A percentile compares a stretch with the other conserved stretches of the same genome.
phyloP scores from a whole-genome alignment of 2,888 invertebrate genomes.

The Drosophila mulleri region DNA sequence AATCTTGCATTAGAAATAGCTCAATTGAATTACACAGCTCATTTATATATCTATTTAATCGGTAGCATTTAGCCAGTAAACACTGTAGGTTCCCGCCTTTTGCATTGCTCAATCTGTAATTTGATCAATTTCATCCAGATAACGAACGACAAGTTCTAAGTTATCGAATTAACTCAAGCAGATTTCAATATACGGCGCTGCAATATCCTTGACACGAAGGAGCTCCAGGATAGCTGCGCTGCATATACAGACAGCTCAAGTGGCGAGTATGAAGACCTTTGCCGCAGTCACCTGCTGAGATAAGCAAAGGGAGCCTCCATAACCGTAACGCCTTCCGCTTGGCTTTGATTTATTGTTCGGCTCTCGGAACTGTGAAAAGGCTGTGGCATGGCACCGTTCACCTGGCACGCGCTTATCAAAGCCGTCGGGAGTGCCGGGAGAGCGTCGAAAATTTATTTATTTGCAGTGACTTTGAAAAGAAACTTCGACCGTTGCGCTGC shows the following conservation, averaged over 20 bases:
- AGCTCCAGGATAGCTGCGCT: slow-evolving; percentile 38
- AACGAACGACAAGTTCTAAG: slow-evolving; percentile 40
- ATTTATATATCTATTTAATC: no score
- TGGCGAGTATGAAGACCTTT: slow-evolving; percentile 48
- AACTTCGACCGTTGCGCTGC: slow-evolving; percentile 63
- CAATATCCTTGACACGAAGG: slow-evolving; percentile 69
- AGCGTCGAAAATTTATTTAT: slow-evolving; percentile 71
- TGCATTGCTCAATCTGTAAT: slow-evolving; percentile 49
- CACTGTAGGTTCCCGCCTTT: slow-evolving; percentile 1
- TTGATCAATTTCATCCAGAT: slow-evolving; percentile 62
- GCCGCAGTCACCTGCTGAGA: slow-evolving; percentile 53
- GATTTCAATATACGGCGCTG: slow-evolving; percentile 41
- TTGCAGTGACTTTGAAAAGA: slow-evolving; percentile 80
- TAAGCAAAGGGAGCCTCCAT: not conserved
- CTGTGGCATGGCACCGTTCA: slow-evolving; percentile 12
- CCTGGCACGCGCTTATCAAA: slow-evolving; percentile 69
- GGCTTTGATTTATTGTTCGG: slow-evolving; percentile 74
- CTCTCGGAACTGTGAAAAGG: slow-evolving; percentile 67
- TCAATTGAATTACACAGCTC: no score
- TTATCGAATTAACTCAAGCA: slow-evolving; percentile 64
- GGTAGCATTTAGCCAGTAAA: not conserved
- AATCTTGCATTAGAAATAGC: no score
- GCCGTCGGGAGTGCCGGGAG: slow-evolving; percentile 30
- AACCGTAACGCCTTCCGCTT: not conserved
- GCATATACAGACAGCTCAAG: slow-evolving; percentile 45